Evolutionary conservation across 2,797 vertebrate species (phyloP).

Genomic region (Lemur catta): DNA sequence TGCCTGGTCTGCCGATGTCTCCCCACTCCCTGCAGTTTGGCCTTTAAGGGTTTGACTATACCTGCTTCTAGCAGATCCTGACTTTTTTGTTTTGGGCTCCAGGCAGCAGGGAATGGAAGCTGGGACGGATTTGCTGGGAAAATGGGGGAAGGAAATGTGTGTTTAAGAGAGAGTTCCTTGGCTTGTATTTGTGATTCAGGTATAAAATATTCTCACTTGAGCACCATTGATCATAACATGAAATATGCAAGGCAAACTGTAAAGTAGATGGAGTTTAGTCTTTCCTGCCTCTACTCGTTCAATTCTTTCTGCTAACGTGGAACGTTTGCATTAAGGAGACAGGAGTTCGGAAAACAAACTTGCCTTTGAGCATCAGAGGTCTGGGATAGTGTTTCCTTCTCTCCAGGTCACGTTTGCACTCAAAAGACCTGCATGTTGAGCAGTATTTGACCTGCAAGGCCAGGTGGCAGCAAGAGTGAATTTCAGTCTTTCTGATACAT

Average conservation of each 20-base stretch:
- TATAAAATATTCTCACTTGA: not conserved
- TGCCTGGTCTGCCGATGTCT: too few relatives aligned
- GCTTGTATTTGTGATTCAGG: not conserved
- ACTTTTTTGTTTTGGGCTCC: not conserved
- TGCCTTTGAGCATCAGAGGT: not conserved
- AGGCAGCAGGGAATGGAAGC: not conserved
- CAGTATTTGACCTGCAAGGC: rapidly evolving
- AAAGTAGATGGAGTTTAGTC: rapidly evolving
- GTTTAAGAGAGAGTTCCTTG: not conserved
- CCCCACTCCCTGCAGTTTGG: too few relatives aligned
- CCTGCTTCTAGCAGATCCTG: not conserved
- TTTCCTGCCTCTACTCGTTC: not conserved
- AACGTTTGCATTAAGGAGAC: rapidly evolving
- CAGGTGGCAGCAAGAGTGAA: rapidly evolving
- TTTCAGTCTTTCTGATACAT: not conserved
- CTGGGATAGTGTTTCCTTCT: not conserved
- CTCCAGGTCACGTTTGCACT: rapidly evolving
- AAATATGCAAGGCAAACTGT: rapidly evolving
- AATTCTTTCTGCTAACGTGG: not conserved
- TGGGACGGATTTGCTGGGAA: not conserved
- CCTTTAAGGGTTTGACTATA: not conserved
- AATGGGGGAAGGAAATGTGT: not conserved
- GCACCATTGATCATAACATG: rapidly evolving
- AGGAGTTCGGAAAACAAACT: not conserved
- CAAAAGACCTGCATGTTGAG: too few relatives aligned